Evolutionary conservation across 1,140 invertebrate species (phyloP).

Genomic region (Bombus breviceps): DNA sequence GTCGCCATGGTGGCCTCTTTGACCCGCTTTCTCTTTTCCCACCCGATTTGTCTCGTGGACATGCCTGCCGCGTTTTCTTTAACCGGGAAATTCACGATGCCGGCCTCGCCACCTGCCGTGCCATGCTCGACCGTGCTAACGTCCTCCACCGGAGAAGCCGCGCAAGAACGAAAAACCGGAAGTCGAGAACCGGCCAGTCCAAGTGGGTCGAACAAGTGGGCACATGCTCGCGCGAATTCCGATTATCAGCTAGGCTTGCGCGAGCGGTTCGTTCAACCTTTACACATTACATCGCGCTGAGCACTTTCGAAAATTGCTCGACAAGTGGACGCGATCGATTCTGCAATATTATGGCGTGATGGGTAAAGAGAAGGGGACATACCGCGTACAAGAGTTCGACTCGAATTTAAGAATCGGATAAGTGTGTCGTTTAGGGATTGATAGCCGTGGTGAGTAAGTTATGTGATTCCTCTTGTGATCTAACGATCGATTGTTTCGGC

Average conservation of each 20-base stretch:
- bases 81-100: constrained; percentile 76
- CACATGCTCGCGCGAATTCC: constrained; percentile 21
- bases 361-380: not conserved
- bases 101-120: constrained; percentile 55
- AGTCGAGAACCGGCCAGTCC: not conserved
- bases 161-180: constrained; percentile 48
- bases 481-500: not conserved
- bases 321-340: constrained; percentile 7
- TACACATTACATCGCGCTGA: constrained; percentile 5
- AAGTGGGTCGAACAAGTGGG: constrained; percentile 40
- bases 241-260: constrained; percentile 21
- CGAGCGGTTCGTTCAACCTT: constrained; percentile 37
- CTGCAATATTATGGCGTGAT: not conserved
- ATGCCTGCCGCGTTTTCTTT: constrained; percentile 75
- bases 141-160: constrained; percentile 16
- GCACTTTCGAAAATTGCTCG: constrained; percentile 47
- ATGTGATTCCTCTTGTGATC: not conserved
- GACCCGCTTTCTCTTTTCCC: constrained; percentile 83
- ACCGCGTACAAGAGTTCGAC: not conserved
- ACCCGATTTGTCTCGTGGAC: constrained; percentile 78
- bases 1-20: constrained; percentile 77
- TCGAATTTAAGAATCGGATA: not conserved
- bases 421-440: not conserved
- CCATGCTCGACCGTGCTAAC: not conserved
- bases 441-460: not conserved